Evolutionary conservation across 2,113 vertebrate genomes (phyloP).

Genomic region (Diglossa brunneiventris): DNA sequence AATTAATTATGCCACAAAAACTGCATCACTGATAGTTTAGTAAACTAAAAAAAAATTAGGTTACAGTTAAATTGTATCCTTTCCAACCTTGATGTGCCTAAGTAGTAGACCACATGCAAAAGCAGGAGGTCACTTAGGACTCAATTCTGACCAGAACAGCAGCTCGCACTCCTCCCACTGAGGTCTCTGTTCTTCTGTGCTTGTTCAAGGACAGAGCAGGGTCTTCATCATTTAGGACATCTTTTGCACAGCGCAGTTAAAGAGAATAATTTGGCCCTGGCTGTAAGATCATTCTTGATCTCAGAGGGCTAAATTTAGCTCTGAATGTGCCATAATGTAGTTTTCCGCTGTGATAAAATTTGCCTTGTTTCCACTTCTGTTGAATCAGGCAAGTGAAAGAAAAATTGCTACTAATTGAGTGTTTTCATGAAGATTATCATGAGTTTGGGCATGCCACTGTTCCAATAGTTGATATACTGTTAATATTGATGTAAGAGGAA

Average conservation of each 20-base stretch:
- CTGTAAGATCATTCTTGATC: constrained; percentile 9
- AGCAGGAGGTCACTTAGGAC: constrained; percentile 24
- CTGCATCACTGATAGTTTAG: not conserved
- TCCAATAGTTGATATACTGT: not conserved
- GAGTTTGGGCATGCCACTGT: not conserved
- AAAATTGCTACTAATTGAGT: not conserved
- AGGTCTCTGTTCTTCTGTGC: constrained; percentile 2
- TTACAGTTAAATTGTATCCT: not conserved
- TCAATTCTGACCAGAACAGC: constrained; percentile 4
- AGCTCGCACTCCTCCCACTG: not conserved
- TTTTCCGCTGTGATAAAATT: not conserved
- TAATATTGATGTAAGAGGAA: not conserved
- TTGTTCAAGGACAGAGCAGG: constrained; percentile 30
- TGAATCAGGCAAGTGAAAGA: not conserved
- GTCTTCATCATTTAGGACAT: constrained; percentile 36
- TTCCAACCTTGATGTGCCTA: constrained; percentile 30
- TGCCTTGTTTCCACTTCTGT: not conserved
- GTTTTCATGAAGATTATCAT: not conserved
- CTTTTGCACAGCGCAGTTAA: not conserved
- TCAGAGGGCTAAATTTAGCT: not conserved
- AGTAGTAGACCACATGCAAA: not conserved
- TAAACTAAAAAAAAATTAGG: not conserved
- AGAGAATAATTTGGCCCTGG: constrained; percentile 13
- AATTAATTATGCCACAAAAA: constrained; percentile 39
- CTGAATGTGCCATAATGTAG: not conserved